Evolutionary conservation across 2,113 vertebrate species (phyloP).

Genomic region (Boulengeromyrus knoepffleri): DNA sequence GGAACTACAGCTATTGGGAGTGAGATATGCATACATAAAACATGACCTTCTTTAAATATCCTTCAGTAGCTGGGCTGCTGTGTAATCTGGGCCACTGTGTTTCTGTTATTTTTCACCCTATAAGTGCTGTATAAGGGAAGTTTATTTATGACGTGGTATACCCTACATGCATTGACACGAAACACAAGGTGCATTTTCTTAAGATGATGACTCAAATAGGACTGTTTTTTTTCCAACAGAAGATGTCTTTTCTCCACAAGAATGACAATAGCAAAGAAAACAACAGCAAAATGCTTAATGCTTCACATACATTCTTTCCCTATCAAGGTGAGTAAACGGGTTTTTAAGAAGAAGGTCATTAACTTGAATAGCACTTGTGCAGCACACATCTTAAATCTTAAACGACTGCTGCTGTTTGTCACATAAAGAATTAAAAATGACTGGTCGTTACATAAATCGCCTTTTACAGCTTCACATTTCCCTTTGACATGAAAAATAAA

Average conservation of each 20-base stretch:
- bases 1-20: conserved; percentile 18
- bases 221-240: not conserved
- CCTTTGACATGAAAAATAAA: not conserved
- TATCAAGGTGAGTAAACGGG: not conserved
- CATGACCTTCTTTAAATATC: conserved; percentile 59
- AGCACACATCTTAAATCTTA: not conserved
- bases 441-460: not conserved
- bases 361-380: not conserved
- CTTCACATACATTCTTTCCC: not conserved
- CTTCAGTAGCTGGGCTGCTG: conserved; percentile 39
- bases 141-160: not conserved
- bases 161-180: not conserved
- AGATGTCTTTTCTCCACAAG: not conserved
- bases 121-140: conserved; percentile 14
- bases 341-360: not conserved
- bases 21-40: conserved; percentile 57
- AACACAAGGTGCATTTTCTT: not conserved
- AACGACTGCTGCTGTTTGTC: not conserved
- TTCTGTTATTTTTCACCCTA: conserved; percentile 35
- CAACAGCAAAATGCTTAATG: not conserved
- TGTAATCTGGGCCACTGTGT: conserved; percentile 52
- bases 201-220: not conserved
- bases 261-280: not conserved
- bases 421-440: not conserved
- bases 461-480: conserved; percentile 2